These are phyloP conservation scores for Naso thynnoides DNA, from an alignment of 2,797 vertebrate genomes.

Conservation along the genomic window DNA sequence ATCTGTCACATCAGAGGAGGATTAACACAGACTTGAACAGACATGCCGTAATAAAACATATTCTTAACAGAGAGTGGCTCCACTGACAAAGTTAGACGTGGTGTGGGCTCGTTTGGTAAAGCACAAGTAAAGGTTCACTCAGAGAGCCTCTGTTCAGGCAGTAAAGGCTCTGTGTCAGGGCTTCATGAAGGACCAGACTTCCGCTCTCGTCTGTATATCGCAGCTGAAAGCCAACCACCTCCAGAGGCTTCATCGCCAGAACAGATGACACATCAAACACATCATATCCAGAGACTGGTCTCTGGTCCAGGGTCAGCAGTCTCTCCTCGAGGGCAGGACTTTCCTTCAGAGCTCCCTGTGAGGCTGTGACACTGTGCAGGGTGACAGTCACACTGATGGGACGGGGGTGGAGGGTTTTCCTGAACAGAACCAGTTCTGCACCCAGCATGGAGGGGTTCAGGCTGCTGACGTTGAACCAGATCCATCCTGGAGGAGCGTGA, in stretches of 20 bases:
- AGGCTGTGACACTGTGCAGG: conserved; percentile 67
- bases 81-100: conserved; percentile 15
- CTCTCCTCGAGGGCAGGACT: conserved; percentile 72
- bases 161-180: conserved; percentile 81
- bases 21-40: not conserved
- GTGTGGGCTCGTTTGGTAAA: conserved; percentile 50
- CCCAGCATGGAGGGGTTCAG: conserved; percentile 71
- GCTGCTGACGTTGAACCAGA: conserved; percentile 81
- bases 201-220: conserved; percentile 83
- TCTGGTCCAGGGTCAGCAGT: conserved; percentile 71
- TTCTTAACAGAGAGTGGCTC: no score
- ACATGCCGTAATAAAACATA: not conserved
- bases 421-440: conserved; percentile 81
- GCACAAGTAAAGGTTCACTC: conserved; percentile 77
- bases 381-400: conserved; percentile 77
- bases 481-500: conserved; percentile 72
- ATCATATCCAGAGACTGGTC: conserved; percentile 78
- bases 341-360: conserved; percentile 50
- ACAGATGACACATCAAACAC: conserved; percentile 78
- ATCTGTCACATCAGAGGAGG: not conserved
- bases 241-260: conserved; percentile 52
- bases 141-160: conserved; percentile 66
- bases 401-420: conserved; percentile 76
- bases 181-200: conserved; percentile 80
- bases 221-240: conserved; percentile 76